phyloP scores from a whole-genome alignment of 2,797 vertebrate genomes.

The Acridotheres tristis region DNA sequence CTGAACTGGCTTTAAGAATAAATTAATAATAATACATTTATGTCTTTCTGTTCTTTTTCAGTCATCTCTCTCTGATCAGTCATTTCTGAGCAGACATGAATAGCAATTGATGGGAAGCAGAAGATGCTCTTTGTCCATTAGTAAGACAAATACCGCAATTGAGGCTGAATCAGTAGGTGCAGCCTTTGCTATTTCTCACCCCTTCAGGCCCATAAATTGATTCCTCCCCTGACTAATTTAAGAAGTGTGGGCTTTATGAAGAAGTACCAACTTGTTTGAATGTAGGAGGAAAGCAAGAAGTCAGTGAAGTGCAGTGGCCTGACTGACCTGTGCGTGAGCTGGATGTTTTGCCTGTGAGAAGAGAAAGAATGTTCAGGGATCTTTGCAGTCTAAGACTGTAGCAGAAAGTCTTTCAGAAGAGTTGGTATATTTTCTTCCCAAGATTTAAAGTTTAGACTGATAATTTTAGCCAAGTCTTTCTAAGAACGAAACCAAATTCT shows the following conservation, averaged over 20 bases:
- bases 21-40: not conserved
- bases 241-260: not conserved
- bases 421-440: not conserved
- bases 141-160: not conserved
- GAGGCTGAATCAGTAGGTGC: not conserved
- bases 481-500: not conserved
- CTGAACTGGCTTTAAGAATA: not conserved
- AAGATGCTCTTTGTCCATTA: not conserved
- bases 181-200: constrained; percentile 48
- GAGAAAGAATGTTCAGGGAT: not conserved
- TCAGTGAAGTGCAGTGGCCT: constrained; percentile 25
- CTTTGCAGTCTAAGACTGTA: not conserved
- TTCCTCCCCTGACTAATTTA: constrained; percentile 54
- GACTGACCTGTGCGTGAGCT: fast-evolving
- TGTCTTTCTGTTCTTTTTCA: constrained; percentile 33
- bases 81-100: constrained; percentile 11
- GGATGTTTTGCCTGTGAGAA: not conserved
- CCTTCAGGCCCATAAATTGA: not conserved
- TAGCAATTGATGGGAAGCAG: constrained; percentile 8
- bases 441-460: not conserved
- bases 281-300: constrained; percentile 70
- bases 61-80: not conserved
- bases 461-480: not conserved
- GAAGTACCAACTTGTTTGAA: constrained; percentile 2
- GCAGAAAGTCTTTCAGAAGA: constrained; percentile 24